A percentile compares a stretch with the other conserved stretches of the same genome.
phyloP scores from a whole-genome alignment of 1,140 invertebrate species.

The Melanaphis sacchari region DNA sequence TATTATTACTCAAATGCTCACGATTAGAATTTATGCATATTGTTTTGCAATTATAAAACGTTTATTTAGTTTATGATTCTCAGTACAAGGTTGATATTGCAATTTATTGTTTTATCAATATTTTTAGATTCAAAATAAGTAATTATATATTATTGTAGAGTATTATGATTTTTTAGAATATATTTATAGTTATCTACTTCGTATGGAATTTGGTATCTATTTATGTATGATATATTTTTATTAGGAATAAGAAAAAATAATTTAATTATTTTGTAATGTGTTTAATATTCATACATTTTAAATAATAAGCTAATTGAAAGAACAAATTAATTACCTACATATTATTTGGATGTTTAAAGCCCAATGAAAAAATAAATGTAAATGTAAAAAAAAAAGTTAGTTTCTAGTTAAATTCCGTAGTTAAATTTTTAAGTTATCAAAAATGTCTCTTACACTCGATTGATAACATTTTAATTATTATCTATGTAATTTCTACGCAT shows the following conservation, averaged over 20 bases:
- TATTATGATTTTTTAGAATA: neutral
- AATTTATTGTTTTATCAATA: neutral
- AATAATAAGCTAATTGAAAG: neutral
- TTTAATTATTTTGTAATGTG: neutral
- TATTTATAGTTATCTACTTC: neutral
- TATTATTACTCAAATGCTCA: neutral
- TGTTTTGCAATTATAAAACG: constrained; percentile 3
- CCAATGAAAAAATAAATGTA: neutral
- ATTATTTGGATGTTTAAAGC: too few species aligned
- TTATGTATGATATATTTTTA: neutral
- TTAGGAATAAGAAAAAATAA: neutral
- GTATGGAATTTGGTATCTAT: too few species aligned
- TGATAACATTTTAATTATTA: neutral
- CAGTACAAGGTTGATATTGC: neutral
- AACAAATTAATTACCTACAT: too few species aligned
- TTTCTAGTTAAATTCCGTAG: neutral
- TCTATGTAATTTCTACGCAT: neutral
- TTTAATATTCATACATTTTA: neutral
- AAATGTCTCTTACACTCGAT: neutral
- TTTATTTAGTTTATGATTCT: neutral
- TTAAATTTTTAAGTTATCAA: neutral
- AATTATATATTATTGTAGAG: neutral
- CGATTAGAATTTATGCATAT: neutral
- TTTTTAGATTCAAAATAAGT: neutral
- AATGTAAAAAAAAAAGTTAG: neutral